These are phyloP conservation scores for Marmota monax DNA, from an alignment of 2,113 vertebrate genomes.

Conservation along the genomic window DNA sequence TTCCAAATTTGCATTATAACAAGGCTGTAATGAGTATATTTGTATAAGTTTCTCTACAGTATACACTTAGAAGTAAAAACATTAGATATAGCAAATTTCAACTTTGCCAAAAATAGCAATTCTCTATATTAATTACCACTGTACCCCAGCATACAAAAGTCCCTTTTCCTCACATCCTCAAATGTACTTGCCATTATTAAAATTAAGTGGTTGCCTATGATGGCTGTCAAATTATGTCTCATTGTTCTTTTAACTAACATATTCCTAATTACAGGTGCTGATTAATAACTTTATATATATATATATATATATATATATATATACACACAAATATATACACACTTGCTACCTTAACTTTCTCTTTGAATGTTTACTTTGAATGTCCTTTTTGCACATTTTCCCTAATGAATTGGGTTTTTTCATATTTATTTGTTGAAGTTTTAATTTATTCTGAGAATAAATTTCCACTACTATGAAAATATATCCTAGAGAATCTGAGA, in stretches of 20 bases:
- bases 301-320: neutral
- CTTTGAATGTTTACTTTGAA: neutral
- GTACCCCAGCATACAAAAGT: neutral
- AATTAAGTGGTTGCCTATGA: neutral
- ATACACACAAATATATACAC: too few relatives aligned
- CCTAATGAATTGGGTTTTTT: neutral
- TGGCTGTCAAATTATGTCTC: neutral
- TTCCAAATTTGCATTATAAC: neutral
- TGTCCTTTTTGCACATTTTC: constrained; percentile 38
- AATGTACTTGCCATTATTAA: neutral
- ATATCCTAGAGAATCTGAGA: neutral
- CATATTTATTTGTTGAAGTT: neutral
- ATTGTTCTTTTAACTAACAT: neutral
- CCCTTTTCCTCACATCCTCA: neutral
- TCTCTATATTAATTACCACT: neutral
- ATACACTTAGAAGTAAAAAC: neutral
- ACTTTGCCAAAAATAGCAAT: neutral
- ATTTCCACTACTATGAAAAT: neutral
- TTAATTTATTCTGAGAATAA: constrained; percentile 10
- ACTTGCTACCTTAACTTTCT: neutral
- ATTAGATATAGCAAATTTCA: neutral
- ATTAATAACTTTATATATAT: neutral
- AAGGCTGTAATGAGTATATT: neutral
- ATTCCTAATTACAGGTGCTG: neutral
- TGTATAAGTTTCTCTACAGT: neutral